A percentile compares a stretch with the other conserved stretches of the same genome.
Conservation (phyloP, 2,113 vertebrate species). For the Silurus asotus region DNA sequence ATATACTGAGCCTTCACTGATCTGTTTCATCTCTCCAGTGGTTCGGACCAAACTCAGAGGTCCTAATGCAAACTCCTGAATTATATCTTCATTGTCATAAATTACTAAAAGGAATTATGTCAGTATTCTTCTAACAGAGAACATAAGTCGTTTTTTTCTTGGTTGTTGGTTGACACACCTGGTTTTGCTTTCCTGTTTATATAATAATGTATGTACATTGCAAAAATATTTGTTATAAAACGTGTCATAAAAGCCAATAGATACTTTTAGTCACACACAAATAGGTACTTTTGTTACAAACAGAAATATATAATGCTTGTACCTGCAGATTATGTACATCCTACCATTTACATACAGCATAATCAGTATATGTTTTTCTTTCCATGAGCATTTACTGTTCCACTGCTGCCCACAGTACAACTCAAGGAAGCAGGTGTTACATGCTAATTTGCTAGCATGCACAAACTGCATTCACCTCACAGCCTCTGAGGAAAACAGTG, state of each 20-base stretch:
- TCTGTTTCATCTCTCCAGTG: slow-evolving; percentile 25
- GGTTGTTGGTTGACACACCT: slow-evolving; percentile 25
- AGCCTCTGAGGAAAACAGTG: slow-evolving; percentile 42
- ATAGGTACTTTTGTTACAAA: slow-evolving; percentile 37
- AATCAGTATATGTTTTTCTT: slow-evolving; percentile 23
- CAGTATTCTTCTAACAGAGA: slow-evolving; percentile 41
- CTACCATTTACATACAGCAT: slow-evolving; percentile 32
- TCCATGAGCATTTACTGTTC: slow-evolving; percentile 55
- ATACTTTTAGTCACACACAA: slow-evolving; percentile 21
- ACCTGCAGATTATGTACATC: slow-evolving; percentile 39
- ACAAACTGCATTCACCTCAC: slow-evolving; percentile 4
- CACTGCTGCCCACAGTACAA: slow-evolving; percentile 53
- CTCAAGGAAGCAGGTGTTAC: slow-evolving; percentile 59
- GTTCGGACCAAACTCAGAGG: slow-evolving; percentile 3
- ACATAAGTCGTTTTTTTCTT: slow-evolving; percentile 13
- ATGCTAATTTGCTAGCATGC: slow-evolving; percentile 40
- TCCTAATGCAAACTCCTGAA: slow-evolving; percentile 31
- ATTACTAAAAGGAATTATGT: slow-evolving; percentile 26
- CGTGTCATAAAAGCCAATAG: slow-evolving; percentile 27
- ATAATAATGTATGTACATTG: slow-evolving; percentile 35
- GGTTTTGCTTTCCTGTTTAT: slow-evolving; percentile 34
- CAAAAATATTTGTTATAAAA: slow-evolving; percentile 36
- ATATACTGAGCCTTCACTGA: slow-evolving; percentile 15
- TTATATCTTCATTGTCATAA: slow-evolving; percentile 27
- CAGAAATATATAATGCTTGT: slow-evolving; percentile 43